Conservation (phyloP, 2,888 invertebrate genomes). For the Pyrrhosoma nymphula region DNA sequence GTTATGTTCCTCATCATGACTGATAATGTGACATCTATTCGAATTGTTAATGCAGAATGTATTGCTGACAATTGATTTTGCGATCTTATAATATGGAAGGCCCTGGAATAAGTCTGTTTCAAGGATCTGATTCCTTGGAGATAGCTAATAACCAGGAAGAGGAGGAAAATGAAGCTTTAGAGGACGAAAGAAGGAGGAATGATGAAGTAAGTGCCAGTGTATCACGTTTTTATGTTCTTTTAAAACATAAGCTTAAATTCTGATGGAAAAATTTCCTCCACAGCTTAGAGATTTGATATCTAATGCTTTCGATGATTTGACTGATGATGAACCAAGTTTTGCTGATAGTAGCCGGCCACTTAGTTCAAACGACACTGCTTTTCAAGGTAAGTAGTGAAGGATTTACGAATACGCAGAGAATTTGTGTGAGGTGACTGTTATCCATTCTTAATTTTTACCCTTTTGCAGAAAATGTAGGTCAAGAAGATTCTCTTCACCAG, state of each 20-base stretch:
- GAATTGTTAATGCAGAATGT: background rate
- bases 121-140: constrained; percentile 84
- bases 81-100: constrained; percentile 73
- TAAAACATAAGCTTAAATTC: constrained; percentile 62
- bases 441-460: background rate
- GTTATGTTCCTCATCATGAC: background rate
- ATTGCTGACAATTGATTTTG: background rate
- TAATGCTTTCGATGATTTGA: constrained; percentile 85
- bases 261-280: constrained; percentile 73
- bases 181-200: constrained; percentile 84
- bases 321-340: constrained; percentile 83
- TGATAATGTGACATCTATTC: background rate
- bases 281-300: constrained; percentile 84
- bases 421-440: background rate
- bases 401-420: background rate
- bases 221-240: background rate
- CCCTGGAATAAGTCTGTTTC: constrained; percentile 86
- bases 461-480: background rate
- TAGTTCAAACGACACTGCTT: constrained; percentile 39
- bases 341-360: constrained; percentile 78
- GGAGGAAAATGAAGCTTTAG: constrained; percentile 85
- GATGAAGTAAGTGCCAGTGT: constrained; percentile 82
- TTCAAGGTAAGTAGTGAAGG: background rate
- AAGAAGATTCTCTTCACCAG: background rate
- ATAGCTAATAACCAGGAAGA: constrained; percentile 83